Conservation (phyloP, 2,888 invertebrate species). For the Athalia circularis region DNA sequence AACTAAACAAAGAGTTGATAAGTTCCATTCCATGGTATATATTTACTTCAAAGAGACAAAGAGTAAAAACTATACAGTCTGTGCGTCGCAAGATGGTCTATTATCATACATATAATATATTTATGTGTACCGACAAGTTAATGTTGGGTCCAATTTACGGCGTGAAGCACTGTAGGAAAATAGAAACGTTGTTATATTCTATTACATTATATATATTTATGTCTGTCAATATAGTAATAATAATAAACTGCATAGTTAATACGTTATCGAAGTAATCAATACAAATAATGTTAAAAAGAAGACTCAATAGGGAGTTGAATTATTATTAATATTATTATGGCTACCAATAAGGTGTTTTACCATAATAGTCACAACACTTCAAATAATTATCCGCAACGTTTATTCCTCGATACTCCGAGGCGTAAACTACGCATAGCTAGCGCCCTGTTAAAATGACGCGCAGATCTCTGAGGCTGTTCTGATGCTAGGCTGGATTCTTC, state of each 20-base stretch:
- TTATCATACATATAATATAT: constrained; percentile 3
- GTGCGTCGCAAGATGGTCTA: constrained; percentile 37
- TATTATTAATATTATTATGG: constrained; percentile 44
- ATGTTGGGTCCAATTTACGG: constrained; percentile 38
- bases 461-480: constrained; percentile 75
- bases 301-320: constrained; percentile 59
- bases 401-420: constrained; percentile 70
- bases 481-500: constrained; percentile 65
- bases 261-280: constrained; percentile 55
- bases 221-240: constrained; percentile 61
- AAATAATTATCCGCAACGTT: constrained; percentile 67
- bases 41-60: constrained; percentile 9
- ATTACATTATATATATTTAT: constrained; percentile 56
- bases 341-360: constrained; percentile 53
- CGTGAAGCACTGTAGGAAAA: constrained; percentile 30
- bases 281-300: constrained; percentile 65
- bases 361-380: constrained; percentile 50
- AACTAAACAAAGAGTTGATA: background rate
- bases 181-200: constrained; percentile 52
- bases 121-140: constrained; percentile 3
- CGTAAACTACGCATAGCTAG: constrained; percentile 91
- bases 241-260: constrained; percentile 61
- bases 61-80: constrained; percentile 32
- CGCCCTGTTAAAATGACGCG: constrained; percentile 91
- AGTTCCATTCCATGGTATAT: constrained; percentile 46